phyloP scores from a whole-genome alignment of 1,140 invertebrate species.

The Aphaenogaster rudis region DNA sequence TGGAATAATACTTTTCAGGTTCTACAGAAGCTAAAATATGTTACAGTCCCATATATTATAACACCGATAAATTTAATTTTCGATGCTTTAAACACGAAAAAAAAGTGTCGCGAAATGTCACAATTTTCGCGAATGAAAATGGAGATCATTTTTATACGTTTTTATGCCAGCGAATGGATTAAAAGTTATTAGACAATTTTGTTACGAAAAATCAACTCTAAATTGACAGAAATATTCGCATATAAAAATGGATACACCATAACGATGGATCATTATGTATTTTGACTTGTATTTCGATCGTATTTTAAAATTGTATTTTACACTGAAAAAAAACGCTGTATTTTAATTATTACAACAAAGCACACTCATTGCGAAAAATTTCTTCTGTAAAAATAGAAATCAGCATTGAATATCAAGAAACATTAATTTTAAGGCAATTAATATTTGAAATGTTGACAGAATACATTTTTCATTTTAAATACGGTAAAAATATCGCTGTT shows the following conservation, averaged over 20 bases:
- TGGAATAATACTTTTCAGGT: neutral
- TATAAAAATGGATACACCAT: constrained; percentile 3
- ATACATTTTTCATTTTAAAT: neutral
- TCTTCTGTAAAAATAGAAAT: neutral
- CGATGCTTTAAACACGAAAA: neutral
- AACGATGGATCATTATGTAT: neutral
- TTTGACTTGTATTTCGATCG: neutral
- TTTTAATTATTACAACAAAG: neutral
- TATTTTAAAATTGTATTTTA: constrained; percentile 10
- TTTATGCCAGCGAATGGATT: neutral
- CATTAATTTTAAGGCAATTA: constrained; percentile 12
- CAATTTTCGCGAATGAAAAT: neutral
- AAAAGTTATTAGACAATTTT: neutral
- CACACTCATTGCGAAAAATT: neutral
- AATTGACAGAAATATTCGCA: neutral
- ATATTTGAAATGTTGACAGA: neutral
- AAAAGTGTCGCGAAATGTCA: neutral
- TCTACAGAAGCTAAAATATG: neutral
- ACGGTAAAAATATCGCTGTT: neutral
- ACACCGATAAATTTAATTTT: neutral
- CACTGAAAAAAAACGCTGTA: neutral
- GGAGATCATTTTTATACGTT: neutral
- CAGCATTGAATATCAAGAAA: neutral
- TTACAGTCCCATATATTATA: neutral
- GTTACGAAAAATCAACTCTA: neutral